Evolutionary conservation across 2,797 vertebrate species (phyloP).

Genomic region (Syngnathus acus): DNA sequence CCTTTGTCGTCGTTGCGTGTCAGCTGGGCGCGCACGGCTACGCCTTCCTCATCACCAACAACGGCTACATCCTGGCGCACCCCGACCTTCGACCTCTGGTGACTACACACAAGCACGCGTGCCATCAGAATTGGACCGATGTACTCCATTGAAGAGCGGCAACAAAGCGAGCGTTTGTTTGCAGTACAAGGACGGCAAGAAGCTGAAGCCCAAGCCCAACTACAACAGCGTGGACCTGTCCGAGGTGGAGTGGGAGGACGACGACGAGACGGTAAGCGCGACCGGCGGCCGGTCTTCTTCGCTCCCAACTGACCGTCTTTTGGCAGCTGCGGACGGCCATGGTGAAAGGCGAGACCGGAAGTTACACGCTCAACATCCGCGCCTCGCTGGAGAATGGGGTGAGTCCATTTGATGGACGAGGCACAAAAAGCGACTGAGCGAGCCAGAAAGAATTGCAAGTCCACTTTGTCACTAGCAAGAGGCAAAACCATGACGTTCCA

Average conservation of each 20-base stretch:
- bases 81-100: conserved; percentile 94
- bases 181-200: conserved; percentile 90
- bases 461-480: too few species aligned
- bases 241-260: conserved; percentile 93
- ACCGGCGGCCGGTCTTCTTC: neutral
- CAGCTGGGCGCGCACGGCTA: conserved; percentile 95
- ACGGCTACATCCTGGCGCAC: conserved; percentile 95
- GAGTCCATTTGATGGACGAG: conserved; percentile 36
- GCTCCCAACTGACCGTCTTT: neutral
- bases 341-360: conserved; percentile 88
- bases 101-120: conserved; percentile 18
- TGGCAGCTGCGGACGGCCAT: conserved; percentile 89
- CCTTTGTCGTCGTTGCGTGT: neutral
- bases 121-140: too few species aligned
- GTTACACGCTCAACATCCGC: conserved; percentile 75
- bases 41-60: conserved; percentile 92
- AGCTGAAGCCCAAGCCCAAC: conserved; percentile 86
- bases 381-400: conserved; percentile 86
- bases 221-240: conserved; percentile 95
- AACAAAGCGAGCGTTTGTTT: too few species aligned
- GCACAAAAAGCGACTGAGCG: too few species aligned
- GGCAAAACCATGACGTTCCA: too few species aligned
- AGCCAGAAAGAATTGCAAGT: too few species aligned
- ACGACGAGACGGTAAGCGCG: conserved; percentile 75
- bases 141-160: too few species aligned